Evolutionary conservation across 1,140 invertebrate species (phyloP), one percentile per base, ranked within the genome.

Genomic region (Drosophila chauvacae): DNA sequence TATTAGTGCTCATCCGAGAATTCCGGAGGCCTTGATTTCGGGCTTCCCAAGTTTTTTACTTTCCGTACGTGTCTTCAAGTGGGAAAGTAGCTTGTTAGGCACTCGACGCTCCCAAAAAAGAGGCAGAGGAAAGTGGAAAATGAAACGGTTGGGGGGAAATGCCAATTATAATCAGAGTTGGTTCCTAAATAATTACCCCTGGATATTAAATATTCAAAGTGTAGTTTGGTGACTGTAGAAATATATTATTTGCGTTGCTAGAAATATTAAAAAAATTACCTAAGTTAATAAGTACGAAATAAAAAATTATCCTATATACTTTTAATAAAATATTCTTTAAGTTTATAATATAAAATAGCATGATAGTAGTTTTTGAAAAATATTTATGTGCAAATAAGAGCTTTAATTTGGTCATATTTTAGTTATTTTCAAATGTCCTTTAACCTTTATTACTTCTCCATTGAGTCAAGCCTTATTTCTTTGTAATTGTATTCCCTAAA

Each of bases 71-170:
- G 68, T 64, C 76, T 87, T 80, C 77, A 88, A 88, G 84, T 88
- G 84, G 84, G 84, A 88, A 88, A 88, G 84, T 88, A 88, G 84
- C 84, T 88, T 78, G 84, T 88, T 88, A 88, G 69, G 18, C 83
- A 80, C 76, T 87, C 79, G 76, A 80, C 64, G 79, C 65, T 69
- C 64, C 63, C 69, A 62, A 58, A 77, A 59, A 18, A 58, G 44
- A 39, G 26, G 7, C 26, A 30, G 39, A 5, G 13, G 9, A 35
- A 37, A 11, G 28, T 23, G 23, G 23, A 23, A 23, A 23, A 55
- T 16, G 33, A 11, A 35, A 35, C 4, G 18, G 28, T 0, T 53
- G 7, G 51, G 50, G 51, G 20, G 9, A 39, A 56, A 16, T 56
- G 53, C 35, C 35, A 39, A 56, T 56, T 56, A 56, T 26, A 56